Base-by-base conservation (phyloP, 2,113 vertebrate genomes). In the Lasiurus borealis region DNA sequence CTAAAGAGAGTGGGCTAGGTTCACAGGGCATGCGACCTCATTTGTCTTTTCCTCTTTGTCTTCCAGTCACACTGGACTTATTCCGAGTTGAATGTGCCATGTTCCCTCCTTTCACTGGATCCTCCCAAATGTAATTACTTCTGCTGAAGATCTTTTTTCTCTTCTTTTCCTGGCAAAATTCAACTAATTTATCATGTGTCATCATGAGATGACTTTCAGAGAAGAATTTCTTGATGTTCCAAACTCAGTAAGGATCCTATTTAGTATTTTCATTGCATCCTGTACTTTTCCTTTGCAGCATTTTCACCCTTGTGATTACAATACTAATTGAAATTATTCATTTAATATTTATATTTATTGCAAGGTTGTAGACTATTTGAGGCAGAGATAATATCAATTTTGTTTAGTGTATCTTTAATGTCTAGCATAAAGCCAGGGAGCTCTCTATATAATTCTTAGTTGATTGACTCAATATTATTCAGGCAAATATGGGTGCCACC, bases 271-370 rank as follows among this genome's bases (percentile, higher is more conserved):
- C 50, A 2, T 78, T 62, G 31, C 2, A 40, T 66, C 23, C 19
- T 69, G 0, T 78, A 36, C 62, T 73, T 95, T 86, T 86, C 29
- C 54, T 59, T 72, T 86, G 27, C 8, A 84, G 9, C 31, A 87
- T 87, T 89, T 94, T 21, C 6, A 83, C 21, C 29, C 19, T 95
- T 80, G 10, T 0, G 92, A 50, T 86, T 62, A 80, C 54, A 90
- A 76, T 36, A 69, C 76, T 92, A 90, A 81, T 71, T 86, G 31
- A 95, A 88, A 87, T 72, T 48, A 59, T 50, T 93, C 5, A 91
- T 78, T 80, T 75, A 82, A 76, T 92, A 52, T 78, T 6, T 90
- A 6, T 90, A 50, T 94, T 86, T 91, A 81, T 78, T 85, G 31
- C 54, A 69, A 83, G 5, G 0, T 16, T 84, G 19, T 59, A 84